phyloP scores from a whole-genome alignment of 2,797 vertebrate genomes.

The Nyctalus aviator region DNA sequence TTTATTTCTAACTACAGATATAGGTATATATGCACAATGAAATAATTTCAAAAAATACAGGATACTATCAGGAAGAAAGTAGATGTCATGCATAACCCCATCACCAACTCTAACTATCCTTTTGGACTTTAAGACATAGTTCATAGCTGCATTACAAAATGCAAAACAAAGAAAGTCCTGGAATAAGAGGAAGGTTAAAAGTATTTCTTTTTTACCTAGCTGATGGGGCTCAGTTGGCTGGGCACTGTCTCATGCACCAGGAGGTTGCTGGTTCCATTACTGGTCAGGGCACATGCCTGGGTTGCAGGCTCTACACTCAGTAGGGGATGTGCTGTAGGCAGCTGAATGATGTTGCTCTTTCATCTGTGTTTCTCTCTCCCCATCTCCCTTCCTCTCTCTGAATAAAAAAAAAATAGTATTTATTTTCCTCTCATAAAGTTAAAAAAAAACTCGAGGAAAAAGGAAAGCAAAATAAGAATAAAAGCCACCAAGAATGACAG shows the following conservation, averaged over 20 bases:
- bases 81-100: neutral
- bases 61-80: neutral
- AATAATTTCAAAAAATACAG: constrained; percentile 21
- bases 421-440: neutral
- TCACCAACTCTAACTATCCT: neutral
- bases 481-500: neutral
- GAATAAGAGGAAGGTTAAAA: neutral
- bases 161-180: neutral
- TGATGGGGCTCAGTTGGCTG: too few relatives aligned
- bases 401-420: neutral
- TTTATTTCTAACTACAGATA: constrained; percentile 25
- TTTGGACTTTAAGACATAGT: neutral
- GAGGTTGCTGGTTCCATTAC: too few relatives aligned
- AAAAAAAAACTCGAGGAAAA: neutral
- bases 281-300: too few relatives aligned
- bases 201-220: neutral
- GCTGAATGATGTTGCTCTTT: too few relatives aligned
- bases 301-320: too few relatives aligned
- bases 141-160: neutral
- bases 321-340: too few relatives aligned
- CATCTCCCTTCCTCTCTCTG: too few relatives aligned
- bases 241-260: too few relatives aligned
- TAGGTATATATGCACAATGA: neutral
- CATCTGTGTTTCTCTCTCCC: too few relatives aligned
- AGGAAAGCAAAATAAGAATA: constrained; percentile 23